Evolutionary conservation across 2,113 vertebrate species (phyloP), one percentile per base, ranked within the genome.

Genomic region (Lethenteron camtschaticum): DNA sequence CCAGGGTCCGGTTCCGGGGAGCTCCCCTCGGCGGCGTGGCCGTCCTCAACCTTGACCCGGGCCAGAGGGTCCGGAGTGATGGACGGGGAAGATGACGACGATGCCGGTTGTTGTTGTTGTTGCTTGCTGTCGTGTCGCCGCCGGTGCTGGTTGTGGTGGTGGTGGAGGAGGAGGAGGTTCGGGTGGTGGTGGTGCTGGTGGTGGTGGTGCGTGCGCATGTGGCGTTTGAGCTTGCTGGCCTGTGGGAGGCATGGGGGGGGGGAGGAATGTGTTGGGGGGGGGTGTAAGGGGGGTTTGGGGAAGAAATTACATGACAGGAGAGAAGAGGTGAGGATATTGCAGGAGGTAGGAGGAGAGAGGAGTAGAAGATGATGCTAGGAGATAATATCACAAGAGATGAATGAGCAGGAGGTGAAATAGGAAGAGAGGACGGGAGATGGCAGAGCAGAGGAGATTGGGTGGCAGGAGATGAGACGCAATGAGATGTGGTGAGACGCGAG

Each of bases 151-250:
- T 24, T 16, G 63, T 16, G 24, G 63, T 24, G 63, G 63, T 66
- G 63, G 24, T 66, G 63, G n/a, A 41, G 41, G 41, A 41, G 41
- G 41, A 41, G 41, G 41, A 41, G 41, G 41, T 41, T 41, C 41
- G n/a, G 63, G n/a, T 66, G 63, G n/a, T 24, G 63, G 63, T 24
- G 24, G 63, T 16, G 24, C n/a, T 24, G 63, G 63, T 66, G 63
- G 24, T 66, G 63, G 10, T 66, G 63, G 63, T 66, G 63, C 24
- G 63, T 66, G 63, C 63, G 24, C 63, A 66, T 24, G 63, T 66
- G 63, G n/a, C 63, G n/a, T 66, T 66, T 66, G 9, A 66, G 63
- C 10, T 66, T 66, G 63, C 10, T 11, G 63, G 63, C 63, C 63
- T 66, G 63, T 66, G 63, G 63, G 63, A 9, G 63, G 24, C 9